phyloP scores from a whole-genome alignment of 2,888 invertebrate species.

The Scaptomyza cyrtandrae region DNA sequence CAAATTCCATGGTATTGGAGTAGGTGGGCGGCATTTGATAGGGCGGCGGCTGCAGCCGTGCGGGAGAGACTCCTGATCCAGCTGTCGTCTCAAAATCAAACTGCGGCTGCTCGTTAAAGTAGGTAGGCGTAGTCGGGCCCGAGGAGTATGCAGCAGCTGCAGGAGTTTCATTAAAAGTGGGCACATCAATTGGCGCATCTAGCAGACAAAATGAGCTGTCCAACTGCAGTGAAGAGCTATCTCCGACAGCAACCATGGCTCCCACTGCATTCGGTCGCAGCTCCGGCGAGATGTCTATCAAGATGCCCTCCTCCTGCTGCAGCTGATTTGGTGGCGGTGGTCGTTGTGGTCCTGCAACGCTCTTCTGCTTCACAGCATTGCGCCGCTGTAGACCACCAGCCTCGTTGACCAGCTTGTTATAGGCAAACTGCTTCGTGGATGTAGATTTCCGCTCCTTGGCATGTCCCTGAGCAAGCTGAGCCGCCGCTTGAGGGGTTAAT shows the following conservation, averaged over 20 bases:
- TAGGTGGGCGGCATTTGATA: conserved; percentile 87
- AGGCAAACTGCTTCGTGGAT: conserved; percentile 90
- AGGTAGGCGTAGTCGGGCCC: conserved; percentile 61
- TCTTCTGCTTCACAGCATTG: conserved; percentile 65
- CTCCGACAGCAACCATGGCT: conserved; percentile 43
- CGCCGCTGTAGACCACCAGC: conserved; percentile 66
- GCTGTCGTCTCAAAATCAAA: conserved; percentile 61
- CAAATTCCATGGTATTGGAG: conserved; percentile 85
- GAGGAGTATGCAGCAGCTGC: conserved; percentile 33
- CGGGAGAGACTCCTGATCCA: conserved; percentile 49
- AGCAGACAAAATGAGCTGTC: conserved; percentile 86
- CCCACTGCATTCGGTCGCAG: conserved; percentile 37
- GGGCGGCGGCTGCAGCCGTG: conserved; percentile 85
- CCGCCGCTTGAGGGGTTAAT: conserved; percentile 34
- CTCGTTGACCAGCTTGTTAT: conserved; percentile 93
- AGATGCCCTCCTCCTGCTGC: conserved; percentile 87
- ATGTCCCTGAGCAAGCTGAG: conserved; percentile 44
- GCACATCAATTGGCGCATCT: conserved; percentile 91
- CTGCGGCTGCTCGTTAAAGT: conserved; percentile 61
- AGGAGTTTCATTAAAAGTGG: conserved; percentile 81
- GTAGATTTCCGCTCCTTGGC: conserved; percentile 83
- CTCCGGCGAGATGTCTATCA: conserved; percentile 90
- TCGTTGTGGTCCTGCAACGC: conserved; percentile 82
- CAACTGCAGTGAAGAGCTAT: conserved; percentile 76
- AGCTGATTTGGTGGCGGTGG: conserved; percentile 70